phyloP scores from a whole-genome alignment of 2,113 vertebrate genomes.

The Gymnarchus niloticus region DNA sequence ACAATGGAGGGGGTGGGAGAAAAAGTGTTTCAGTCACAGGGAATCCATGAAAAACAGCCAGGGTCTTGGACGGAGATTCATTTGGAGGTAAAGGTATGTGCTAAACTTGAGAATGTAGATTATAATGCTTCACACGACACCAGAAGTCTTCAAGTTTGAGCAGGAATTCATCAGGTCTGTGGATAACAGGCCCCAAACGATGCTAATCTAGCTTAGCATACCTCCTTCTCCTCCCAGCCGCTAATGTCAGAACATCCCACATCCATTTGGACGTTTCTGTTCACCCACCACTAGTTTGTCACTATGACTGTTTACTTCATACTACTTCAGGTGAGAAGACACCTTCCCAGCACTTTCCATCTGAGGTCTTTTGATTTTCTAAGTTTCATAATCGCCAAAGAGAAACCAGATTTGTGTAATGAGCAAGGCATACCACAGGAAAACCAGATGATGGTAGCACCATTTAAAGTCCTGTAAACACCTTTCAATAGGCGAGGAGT shows the following conservation, averaged over 20 bases:
- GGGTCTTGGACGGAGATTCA: background rate
- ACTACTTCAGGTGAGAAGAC: background rate
- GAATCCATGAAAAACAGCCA: background rate
- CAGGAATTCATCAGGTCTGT: background rate
- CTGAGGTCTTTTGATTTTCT: background rate
- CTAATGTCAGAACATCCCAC: background rate
- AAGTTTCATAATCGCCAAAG: background rate
- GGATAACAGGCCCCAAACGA: background rate
- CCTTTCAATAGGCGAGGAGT: background rate
- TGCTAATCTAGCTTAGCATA: background rate
- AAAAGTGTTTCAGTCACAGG: background rate
- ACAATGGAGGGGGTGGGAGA: background rate
- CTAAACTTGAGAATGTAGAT: background rate
- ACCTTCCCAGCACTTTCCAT: background rate
- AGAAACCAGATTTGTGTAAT: background rate
- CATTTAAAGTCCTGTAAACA: too few species aligned
- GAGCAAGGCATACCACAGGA: background rate
- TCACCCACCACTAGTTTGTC: background rate
- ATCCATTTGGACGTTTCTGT: background rate
- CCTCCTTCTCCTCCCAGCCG: background rate
- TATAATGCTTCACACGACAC: background rate
- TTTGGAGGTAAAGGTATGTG: background rate
- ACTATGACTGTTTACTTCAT: background rate
- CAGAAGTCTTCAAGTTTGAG: background rate
- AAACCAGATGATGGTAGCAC: too few species aligned